These are phyloP conservation scores for Oithona nana DNA, from an alignment of 2,888 invertebrate species.

Conservation along the genomic window DNA sequence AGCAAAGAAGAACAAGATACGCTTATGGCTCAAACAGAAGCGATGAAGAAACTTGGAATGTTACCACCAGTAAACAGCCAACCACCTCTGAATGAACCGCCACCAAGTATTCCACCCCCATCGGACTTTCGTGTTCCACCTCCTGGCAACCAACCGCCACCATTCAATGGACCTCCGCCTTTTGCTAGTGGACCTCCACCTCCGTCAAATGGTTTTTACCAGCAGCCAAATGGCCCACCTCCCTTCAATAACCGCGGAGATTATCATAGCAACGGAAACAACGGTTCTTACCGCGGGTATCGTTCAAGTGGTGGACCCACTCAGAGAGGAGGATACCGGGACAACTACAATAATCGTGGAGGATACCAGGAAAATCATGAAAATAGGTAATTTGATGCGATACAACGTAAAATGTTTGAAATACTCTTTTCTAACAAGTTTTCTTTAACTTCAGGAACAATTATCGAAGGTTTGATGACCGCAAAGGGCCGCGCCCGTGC, in stretches of 20 bases:
- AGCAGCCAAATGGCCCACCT: background rate
- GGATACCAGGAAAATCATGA: background rate
- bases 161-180: background rate
- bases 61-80: background rate
- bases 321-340: background rate
- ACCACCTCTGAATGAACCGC: background rate
- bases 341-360: background rate
- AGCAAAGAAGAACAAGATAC: constrained; percentile 11
- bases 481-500: background rate
- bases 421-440: too few species aligned
- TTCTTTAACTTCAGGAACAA: too few species aligned
- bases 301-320: background rate
- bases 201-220: background rate
- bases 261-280: background rate
- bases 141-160: background rate
- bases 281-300: too few species aligned
- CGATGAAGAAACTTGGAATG: constrained; percentile 9
- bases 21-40: constrained; percentile 1
- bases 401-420: too few species aligned
- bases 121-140: background rate
- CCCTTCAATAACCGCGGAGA: background rate
- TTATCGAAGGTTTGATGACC: background rate
- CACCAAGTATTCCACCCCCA: background rate
- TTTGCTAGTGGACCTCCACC: background rate
- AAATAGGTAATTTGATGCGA: too few species aligned